phyloP scores from a whole-genome alignment of 2,797 vertebrate genomes.

The Rhinoraja longicauda region DNA sequence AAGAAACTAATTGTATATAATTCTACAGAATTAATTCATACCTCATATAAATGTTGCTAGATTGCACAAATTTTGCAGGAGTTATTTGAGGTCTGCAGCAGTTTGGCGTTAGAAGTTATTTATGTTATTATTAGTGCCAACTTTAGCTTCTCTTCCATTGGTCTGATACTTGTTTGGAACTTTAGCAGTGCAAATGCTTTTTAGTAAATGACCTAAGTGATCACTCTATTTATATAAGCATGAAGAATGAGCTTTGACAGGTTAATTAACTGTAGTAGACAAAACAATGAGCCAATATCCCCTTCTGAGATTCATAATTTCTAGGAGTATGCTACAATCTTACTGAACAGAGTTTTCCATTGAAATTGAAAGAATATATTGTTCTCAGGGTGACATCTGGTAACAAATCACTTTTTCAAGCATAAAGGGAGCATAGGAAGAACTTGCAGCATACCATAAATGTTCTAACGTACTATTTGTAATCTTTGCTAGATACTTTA shows the following conservation, averaged over 20 bases:
- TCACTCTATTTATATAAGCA: not conserved
- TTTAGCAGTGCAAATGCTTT: not conserved
- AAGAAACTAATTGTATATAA: not conserved
- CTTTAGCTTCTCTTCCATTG: not conserved
- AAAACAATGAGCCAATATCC: not conserved
- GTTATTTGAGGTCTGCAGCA: not conserved
- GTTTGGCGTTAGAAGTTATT: not conserved
- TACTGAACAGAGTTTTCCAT: not conserved
- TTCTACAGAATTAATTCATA: not conserved
- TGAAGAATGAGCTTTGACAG: not conserved
- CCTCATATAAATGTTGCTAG: not conserved
- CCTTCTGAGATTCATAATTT: not conserved
- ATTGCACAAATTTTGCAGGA: not conserved
- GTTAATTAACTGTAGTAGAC: not conserved
- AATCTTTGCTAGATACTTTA: slow-evolving; percentile 52
- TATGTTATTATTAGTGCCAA: not conserved
- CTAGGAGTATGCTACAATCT: not conserved
- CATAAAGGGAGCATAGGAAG: too few relatives aligned
- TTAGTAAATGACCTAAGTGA: not conserved
- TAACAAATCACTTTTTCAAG: not conserved
- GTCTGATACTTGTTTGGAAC: not conserved
- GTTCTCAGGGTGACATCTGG: not conserved
- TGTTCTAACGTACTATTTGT: not conserved
- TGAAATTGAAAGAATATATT: not conserved
- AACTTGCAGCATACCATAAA: not conserved